Percentiles rank a stretch among this genome's conserved stretches.
Conservation (phyloP, 1,140 invertebrate genomes). For the Hestina assimilis region DNA sequence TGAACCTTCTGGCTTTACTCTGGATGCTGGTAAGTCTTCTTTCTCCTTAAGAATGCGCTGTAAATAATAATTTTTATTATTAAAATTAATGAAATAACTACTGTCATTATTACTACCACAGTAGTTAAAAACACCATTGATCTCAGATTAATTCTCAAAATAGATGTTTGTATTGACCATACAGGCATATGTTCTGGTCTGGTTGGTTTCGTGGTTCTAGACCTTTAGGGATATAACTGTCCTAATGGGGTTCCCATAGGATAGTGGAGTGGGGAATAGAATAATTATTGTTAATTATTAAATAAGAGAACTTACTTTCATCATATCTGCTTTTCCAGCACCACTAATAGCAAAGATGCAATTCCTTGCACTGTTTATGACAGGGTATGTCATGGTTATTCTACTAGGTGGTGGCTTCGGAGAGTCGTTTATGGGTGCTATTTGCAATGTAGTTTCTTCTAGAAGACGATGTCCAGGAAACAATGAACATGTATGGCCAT, state of each 20-base stretch:
- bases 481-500: constrained; percentile 98
- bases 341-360: constrained; percentile 93
- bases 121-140: too few relatives aligned
- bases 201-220: too few relatives aligned
- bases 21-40: constrained; percentile 85
- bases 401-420: constrained; percentile 96
- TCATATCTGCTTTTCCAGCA: constrained; percentile 90
- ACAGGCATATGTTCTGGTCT: too few relatives aligned
- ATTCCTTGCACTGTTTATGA: constrained; percentile 92
- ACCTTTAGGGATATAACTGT: too few relatives aligned
- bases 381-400: constrained; percentile 95
- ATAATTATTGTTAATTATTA: constrained; percentile 8
- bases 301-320: constrained; percentile 84
- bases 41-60: constrained; percentile 86
- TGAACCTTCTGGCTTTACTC: constrained; percentile 85
- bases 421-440: constrained; percentile 93
- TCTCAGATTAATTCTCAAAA: too few relatives aligned
- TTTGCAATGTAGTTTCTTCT: constrained; percentile 83
- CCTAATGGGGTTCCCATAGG: too few relatives aligned
- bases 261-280: too few relatives aligned
- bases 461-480: constrained; percentile 93
- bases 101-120: too few relatives aligned
- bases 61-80: too few relatives aligned
- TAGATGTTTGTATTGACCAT: too few relatives aligned
- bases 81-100: too few relatives aligned